Evolutionary conservation across 2,797 vertebrate species (phyloP), one percentile per base, ranked within the genome.

Genomic region (Cirrhinus molitorella): DNA sequence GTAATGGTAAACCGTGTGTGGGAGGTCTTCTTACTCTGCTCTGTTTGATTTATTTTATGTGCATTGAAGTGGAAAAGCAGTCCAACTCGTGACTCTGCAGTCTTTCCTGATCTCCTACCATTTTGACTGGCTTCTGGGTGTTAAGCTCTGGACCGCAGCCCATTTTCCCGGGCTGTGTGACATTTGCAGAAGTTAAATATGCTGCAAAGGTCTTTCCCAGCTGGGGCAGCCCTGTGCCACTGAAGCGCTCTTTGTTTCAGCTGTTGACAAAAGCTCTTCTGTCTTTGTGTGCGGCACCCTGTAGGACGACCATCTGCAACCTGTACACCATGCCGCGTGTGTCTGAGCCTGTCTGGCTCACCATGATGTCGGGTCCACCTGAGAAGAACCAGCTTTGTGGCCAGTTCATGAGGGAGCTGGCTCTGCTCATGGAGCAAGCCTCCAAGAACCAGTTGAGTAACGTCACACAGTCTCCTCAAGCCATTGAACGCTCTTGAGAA

Each of bases 291-390:
- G 13, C 19, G 4, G 79, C 28, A 1, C 45, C 86, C 86, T 76
- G 73, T 91, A 99, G 98, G 93, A 97, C 96, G 70, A 98, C 97
- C 76, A 97, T 99, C 91, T 98, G 97, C 88, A 97, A 99, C 90
- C 96, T 99, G 63, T 99, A 99, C 91, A 99, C 96, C 13, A 99
- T 99, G 98, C 98, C 98, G 5, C 95, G 98, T 9, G 97, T 99
- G 81, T 94, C 96, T 5, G 97, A 99, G 90, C 98, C 98, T 3
- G 98, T 99, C 73, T 99, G 98, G 98, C 94, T 99, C 80, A 98
- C 97, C 0, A 99, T 99, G 98, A 99, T 98, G 97, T 99, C 98
- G 0, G 97, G 97, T 16, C 94, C 94, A 6, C 96, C 97, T 0
- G 98, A 98, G 87, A 99, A 99, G 94, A 99, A 98, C 91, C 97